Conservation (phyloP, 2,113 vertebrate species). For the Kobus ellipsiprymnus region DNA sequence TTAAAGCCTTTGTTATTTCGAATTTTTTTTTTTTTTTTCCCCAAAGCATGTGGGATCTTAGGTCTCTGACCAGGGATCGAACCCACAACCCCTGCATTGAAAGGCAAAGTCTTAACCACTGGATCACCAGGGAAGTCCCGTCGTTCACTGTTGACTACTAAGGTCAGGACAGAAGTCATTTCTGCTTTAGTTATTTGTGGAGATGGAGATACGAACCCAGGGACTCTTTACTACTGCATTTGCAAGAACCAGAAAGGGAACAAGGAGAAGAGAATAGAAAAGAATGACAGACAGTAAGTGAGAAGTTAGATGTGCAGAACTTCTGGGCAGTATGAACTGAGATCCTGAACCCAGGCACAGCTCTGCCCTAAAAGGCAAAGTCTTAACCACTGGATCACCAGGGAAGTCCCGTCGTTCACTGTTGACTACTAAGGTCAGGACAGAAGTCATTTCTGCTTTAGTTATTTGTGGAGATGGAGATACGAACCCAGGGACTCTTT, state of each 20-base stretch:
- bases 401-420: neutral
- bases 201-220: neutral
- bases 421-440: neutral
- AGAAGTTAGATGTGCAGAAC: neutral
- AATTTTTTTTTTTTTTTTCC: neutral
- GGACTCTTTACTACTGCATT: neutral
- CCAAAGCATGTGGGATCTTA: neutral
- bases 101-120: neutral
- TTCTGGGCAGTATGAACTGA: neutral
- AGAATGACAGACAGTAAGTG: neutral
- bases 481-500: neutral
- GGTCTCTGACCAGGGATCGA: neutral
- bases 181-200: neutral
- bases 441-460: neutral
- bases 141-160: neutral
- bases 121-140: neutral
- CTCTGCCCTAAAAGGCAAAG: too few species aligned
- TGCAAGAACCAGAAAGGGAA: neutral
- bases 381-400: neutral
- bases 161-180: neutral
- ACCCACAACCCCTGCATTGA: neutral
- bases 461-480: neutral
- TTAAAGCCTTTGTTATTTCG: neutral
- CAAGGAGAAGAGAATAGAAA: neutral
- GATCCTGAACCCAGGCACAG: neutral